Base-by-base conservation (phyloP, 1,140 invertebrate species). In the Lineus longissimus region DNA sequence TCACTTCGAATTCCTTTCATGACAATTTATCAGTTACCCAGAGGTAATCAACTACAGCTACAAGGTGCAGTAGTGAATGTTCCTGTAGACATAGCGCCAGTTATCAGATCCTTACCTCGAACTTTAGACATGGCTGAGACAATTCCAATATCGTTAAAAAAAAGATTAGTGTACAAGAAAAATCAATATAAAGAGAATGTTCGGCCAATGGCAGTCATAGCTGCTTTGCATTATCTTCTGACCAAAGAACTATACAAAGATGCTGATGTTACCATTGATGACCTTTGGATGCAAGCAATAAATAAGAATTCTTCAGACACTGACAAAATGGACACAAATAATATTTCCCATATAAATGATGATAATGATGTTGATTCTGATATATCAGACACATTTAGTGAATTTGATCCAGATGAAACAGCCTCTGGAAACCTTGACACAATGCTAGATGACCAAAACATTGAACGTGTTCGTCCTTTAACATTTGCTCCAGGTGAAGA, bases 1-100 rank as follows among this genome's bases (percentile, higher is more conserved):
- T 31, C 69, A 36, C 56, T 62, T 54, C 13, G 63, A n/a, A 67
- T 71, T 6, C 70, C 67, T 22, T 71, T 69, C 62, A 69, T 71
- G 65, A 62, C 66, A 62, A 57, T 71, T 7, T 59, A 63, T 54
- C 47, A 55, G 40, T 33, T 65, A 41, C 66, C 63, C 9, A 51
- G 61, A 40, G 64, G 67, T 13, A 58, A 61, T 9, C 68, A 66
- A 25, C 22, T 62, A 33, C 62, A 60, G n/a, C 36, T 66, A 2
- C 61, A 65, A 54, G 63, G 67, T 29, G 62, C 65, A 58, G 59
- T 63, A 41, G 67, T 69, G 15, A 69, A 69, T 66, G 62, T 69
- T 31, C 64, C 68, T 43, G 64, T 62, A n/a, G 64, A 69, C 56
- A 41, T 69, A n/a, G 55, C 63, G 7, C 59, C 36, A 47, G 66